Conservation (phyloP, 2,113 vertebrate species). For the Tauraco erythrolophus region DNA sequence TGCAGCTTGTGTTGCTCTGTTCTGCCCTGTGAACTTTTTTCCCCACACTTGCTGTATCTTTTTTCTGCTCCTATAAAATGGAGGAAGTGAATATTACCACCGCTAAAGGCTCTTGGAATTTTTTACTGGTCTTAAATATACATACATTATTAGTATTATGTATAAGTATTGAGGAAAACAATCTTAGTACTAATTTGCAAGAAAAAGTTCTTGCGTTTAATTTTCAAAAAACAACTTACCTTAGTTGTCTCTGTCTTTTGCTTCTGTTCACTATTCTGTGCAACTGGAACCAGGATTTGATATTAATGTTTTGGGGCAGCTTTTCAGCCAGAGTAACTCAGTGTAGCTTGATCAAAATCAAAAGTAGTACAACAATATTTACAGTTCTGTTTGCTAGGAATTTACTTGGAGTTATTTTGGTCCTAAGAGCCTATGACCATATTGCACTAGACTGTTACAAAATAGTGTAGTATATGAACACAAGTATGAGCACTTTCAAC, state of each 20-base stretch:
- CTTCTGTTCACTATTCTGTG: not conserved
- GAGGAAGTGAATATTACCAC: not conserved
- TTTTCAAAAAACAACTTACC: not conserved
- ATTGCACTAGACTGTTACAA: not conserved
- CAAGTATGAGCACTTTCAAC: not conserved
- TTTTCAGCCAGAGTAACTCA: not conserved
- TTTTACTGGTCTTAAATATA: not conserved
- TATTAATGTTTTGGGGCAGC: not conserved
- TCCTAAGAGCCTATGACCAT: not conserved
- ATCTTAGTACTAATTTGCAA: not conserved
- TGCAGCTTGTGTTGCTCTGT: fast-evolving
- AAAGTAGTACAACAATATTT: not conserved
- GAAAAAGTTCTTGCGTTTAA: not conserved
- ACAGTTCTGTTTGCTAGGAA: not conserved
- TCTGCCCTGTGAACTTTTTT: not conserved
- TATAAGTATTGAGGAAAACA: not conserved
- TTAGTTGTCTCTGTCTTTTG: not conserved
- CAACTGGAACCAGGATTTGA: not conserved
- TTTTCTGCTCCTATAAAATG: not conserved
- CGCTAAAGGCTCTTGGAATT: not conserved
- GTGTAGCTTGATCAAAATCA: not conserved
- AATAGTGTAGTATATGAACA: not conserved
- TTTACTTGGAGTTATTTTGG: conserved; percentile 12
- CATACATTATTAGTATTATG: not conserved
- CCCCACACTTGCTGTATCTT: not conserved